A percentile compares a stretch with the other conserved stretches of the same genome.
phyloP scores from a whole-genome alignment of 1,140 invertebrate genomes.

The Marisa cornuarietis region DNA sequence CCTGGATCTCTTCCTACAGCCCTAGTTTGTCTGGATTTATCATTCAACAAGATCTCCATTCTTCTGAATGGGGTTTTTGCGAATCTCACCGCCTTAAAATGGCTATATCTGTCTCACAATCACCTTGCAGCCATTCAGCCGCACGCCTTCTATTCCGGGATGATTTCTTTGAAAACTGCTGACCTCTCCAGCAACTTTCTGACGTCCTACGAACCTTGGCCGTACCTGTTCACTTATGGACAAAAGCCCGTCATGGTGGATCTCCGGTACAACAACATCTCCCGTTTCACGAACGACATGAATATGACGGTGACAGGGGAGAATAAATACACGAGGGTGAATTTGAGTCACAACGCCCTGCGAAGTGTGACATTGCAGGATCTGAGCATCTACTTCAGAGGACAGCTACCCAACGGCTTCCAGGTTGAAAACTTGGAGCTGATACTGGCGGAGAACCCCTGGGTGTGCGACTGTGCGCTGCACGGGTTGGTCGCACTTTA shows the following conservation, averaged over 20 bases:
- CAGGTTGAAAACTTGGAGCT: not conserved
- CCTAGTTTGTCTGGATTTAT: not conserved
- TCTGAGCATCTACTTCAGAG: not conserved
- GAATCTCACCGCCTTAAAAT: not conserved
- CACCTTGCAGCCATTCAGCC: not conserved
- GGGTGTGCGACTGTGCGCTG: not conserved
- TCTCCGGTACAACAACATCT: slow-evolving; percentile 4
- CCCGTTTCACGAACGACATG: not conserved
- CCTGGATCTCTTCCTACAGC: too few relatives aligned
- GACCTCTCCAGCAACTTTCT: not conserved
- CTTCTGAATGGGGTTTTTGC: not conserved
- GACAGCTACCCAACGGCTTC: not conserved
- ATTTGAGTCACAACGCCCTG: not conserved
- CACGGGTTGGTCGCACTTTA: not conserved
- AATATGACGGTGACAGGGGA: not conserved
- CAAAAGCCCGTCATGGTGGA: not conserved
- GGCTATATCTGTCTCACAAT: not conserved
- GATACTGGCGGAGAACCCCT: not conserved
- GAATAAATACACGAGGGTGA: not conserved
- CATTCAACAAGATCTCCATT: not conserved
- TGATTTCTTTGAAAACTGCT: not conserved
- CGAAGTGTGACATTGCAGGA: not conserved
- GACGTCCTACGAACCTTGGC: not conserved
- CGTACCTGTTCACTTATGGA: not conserved
- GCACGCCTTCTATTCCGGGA: not conserved